phyloP scores from a whole-genome alignment of 2,888 invertebrate species.

The Lasioglossum calceatum region DNA sequence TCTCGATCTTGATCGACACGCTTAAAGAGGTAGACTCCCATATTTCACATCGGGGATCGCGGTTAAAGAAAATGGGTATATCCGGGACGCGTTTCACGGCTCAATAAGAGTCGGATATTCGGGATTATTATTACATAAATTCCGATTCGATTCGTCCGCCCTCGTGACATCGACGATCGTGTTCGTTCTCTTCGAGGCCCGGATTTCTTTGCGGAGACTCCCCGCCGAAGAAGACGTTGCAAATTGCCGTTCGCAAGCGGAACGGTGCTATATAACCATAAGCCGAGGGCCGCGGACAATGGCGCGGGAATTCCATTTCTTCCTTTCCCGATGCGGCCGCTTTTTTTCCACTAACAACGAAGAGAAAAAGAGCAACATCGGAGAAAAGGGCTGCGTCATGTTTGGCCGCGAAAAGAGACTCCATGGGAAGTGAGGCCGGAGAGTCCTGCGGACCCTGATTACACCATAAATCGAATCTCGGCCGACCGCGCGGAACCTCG shows the following conservation, averaged over 20 bases:
- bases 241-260: slow-evolving; percentile 27
- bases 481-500: slow-evolving; percentile 78
- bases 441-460: slow-evolving; percentile 74
- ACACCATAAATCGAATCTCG: slow-evolving; percentile 83
- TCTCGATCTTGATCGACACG: neutral
- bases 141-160: slow-evolving; percentile 23
- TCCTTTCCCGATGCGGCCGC: slow-evolving; percentile 46
- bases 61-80: neutral
- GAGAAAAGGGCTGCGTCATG: slow-evolving; percentile 60
- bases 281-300: slow-evolving; percentile 52
- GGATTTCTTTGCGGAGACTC: slow-evolving; percentile 20
- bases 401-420: slow-evolving; percentile 58
- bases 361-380: neutral
- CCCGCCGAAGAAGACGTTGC: slow-evolving; percentile 31
- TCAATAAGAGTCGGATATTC: slow-evolving; percentile 4
- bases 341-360: slow-evolving; percentile 20
- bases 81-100: neutral
- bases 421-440: slow-evolving; percentile 47
- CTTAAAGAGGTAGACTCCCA: neutral
- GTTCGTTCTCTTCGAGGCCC: neutral
- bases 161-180: neutral
- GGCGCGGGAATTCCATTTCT: slow-evolving; percentile 56
- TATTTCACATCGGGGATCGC: neutral
- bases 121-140: slow-evolving; percentile 22
- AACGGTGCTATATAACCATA: slow-evolving; percentile 44